Evolutionary conservation across 2,888 invertebrate genomes (phyloP).

Genomic region (Myopa testacea): DNA sequence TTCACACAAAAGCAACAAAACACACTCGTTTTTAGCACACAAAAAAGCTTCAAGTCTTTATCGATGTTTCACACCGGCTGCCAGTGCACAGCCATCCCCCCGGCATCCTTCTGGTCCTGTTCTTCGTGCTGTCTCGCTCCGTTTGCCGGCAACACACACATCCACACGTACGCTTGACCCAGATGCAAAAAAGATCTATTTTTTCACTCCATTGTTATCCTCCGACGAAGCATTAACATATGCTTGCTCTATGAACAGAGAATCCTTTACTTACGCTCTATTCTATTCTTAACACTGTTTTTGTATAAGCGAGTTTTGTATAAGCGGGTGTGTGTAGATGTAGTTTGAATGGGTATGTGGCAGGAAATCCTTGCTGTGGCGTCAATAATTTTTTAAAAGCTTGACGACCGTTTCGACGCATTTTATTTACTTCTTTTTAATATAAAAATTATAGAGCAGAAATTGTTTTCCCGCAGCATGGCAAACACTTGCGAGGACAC

Average conservation of each 20-base stretch:
- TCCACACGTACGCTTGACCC: constrained; percentile 12
- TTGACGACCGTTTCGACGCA: constrained; percentile 8
- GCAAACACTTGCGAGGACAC: constrained; percentile 41
- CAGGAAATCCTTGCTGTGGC: constrained; percentile 15
- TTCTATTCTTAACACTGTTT: neutral
- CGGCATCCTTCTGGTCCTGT: neutral
- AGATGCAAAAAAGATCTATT: constrained; percentile 27
- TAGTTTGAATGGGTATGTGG: neutral
- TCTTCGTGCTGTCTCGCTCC: neutral
- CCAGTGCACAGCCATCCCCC: constrained; percentile 1
- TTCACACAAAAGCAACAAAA: constrained; percentile 32
- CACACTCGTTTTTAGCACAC: neutral
- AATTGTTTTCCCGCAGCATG: constrained; percentile 40
- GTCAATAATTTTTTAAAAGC: constrained; percentile 35
- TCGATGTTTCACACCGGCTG: constrained; percentile 46
- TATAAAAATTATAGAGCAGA: constrained; percentile 47
- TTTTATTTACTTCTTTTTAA: constrained; percentile 51
- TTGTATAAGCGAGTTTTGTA: neutral
- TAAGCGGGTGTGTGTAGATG: constrained; percentile 25
- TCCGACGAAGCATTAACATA: constrained; percentile 62
- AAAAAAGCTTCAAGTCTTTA: constrained; percentile 31
- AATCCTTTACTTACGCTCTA: constrained; percentile 13
- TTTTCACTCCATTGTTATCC: constrained; percentile 57
- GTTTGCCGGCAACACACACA: no score
- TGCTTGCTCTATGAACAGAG: constrained; percentile 37